phyloP scores from a whole-genome alignment of 1,140 invertebrate species.

The Lasioglossum baleicum region DNA sequence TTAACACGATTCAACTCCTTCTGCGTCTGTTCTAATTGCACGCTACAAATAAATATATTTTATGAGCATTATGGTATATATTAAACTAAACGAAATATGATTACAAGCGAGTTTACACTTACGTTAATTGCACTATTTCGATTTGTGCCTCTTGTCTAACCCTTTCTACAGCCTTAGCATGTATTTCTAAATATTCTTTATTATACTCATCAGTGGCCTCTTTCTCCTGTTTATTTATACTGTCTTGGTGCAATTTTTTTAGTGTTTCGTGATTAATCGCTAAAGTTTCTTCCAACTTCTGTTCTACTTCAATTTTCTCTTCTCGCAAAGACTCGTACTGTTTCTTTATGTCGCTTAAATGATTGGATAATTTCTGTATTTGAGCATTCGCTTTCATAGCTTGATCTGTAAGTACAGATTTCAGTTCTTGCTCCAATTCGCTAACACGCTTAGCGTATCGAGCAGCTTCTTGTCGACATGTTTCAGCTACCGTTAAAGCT shows the following conservation, averaged over 20 bases:
- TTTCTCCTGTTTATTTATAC: constrained; percentile 66
- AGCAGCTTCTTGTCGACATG: constrained; percentile 64
- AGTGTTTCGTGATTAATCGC: constrained; percentile 69
- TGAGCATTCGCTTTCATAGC: constrained; percentile 71
- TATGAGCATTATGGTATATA: too few species aligned
- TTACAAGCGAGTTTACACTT: constrained; percentile 44
- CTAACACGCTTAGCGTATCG: constrained; percentile 67
- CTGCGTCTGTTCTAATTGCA: constrained; percentile 76
- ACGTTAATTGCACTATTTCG: constrained; percentile 74
- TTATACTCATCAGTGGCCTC: constrained; percentile 68
- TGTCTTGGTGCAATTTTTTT: constrained; percentile 68
- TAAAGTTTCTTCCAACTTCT: constrained; percentile 70
- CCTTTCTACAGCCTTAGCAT: constrained; percentile 73
- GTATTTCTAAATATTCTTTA: constrained; percentile 75
- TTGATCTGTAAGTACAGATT: constrained; percentile 71
- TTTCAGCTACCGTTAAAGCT: constrained; percentile 57
- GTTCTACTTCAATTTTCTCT: constrained; percentile 69
- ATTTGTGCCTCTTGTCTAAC: constrained; percentile 71
- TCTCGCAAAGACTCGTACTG: constrained; percentile 66
- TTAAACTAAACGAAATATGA: too few species aligned
- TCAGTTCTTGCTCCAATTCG: constrained; percentile 73
- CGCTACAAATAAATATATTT: constrained; percentile 60
- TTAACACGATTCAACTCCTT: constrained; percentile 76
- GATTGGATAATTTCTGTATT: constrained; percentile 72
- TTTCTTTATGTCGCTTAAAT: constrained; percentile 70